Evolutionary conservation across 30 jellyfish, hydroid and myxozoan species (phyloP), one percentile per base, ranked within the genome.

Genomic region (Catostylus mosaicus): DNA sequence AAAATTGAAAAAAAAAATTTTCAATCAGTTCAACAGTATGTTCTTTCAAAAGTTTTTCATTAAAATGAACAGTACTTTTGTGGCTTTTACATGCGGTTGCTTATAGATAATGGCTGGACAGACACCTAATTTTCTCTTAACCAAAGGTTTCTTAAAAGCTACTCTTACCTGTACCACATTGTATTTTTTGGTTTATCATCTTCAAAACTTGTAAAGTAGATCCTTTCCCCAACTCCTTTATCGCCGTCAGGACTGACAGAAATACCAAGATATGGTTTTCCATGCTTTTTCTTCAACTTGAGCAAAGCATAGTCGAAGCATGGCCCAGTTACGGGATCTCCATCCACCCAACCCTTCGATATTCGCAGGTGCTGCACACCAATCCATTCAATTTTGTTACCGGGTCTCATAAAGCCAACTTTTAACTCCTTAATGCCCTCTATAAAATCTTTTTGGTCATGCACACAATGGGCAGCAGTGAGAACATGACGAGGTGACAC

Each of bases 381-480:
- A 12, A 84, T 66, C 99, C 99, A 95, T 29, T 67, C 73, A 50
- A 50, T 2, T n/a, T 73, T 74, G 0, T 82, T 30, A 0, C 83
- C 87, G 6, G 82, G 72, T 30, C 66, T 67, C 59, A 86, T 43
- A 36, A 95, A 86, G 50, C 99, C 99, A 31, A 88, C 97, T 48
- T 85, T 85, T 84, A 95, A 68, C 14, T 78, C 88, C 65, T 89
- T 73, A 20, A 96, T 67, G n/a, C 96, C 97, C 30, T 88, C 85
- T 3, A 95, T 72, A 67, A 90, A 95, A 70, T 95, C 99, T 45
- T 78, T 88, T 85, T 95, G 99, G 64, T 89, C 96, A 72, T 95
- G 99, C 8, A 95, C 96, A 92, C 99, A 95, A 66, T 95, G 99
- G 31, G 99, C 99, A 9, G 99, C 99, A 46, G 99, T 95, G 43